Evolutionary conservation across 1,140 invertebrate species (phyloP), one percentile per base, ranked within the genome.

Genomic region (Bombyx mandarina): DNA sequence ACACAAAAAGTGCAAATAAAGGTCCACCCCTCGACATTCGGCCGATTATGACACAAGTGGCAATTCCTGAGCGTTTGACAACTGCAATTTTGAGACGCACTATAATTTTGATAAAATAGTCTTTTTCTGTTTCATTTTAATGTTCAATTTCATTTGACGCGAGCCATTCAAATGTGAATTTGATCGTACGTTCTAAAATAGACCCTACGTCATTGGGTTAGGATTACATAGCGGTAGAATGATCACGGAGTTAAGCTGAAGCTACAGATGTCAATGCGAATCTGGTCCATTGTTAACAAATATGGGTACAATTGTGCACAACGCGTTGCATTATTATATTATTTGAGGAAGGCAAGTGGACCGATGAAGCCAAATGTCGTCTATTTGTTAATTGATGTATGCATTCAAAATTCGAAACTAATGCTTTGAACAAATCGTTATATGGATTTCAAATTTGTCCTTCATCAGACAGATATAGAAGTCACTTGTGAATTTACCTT

Each of bases 231-330:
- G 43, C 12, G 26, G 26, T 35, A 35, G 26, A 35, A 35, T 35
- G 26, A 43, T 35, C n/a, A 48, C 8, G 43, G 51, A 42, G 8
- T 35, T 9, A 42, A 42, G 7, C 8, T 8, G 22, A 10, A 52
- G 26, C 26, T 42, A 22, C 78, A 83, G 79, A 81, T 83, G 79
- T 83, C 77, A 76, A 74, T 61, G 57, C 65, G 66, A 58, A 70
- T 65, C 63, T 51, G 71, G 68, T 61, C 74, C 60, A 77, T 83
- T 83, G 80, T 83, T 81, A 83, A 81, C 77, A 80, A 81, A 80
- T 75, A 79, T 74, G 74, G 73, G 69, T 70, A 80, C 74, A 80
- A 78, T 74, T 71, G 75, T 60, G 69, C 71, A 83, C 78, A 81
- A 81, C 73, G 68, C 59, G 63, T 62, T 65, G 69, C 75, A 77